phyloP scores from a whole-genome alignment of 1,140 invertebrate genomes.

The Nymphalis io region DNA sequence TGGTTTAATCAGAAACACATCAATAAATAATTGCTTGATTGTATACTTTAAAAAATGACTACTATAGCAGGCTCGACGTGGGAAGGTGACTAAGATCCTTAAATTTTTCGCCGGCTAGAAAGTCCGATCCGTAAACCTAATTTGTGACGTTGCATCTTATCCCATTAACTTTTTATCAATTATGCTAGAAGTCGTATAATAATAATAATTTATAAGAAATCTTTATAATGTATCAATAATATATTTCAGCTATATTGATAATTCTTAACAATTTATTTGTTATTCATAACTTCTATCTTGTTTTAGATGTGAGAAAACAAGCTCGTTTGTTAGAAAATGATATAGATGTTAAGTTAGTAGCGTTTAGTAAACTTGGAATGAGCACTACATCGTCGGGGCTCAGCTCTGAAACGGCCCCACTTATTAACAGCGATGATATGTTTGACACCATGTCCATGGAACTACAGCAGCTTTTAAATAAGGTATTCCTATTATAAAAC shows the following conservation, averaged over 20 bases:
- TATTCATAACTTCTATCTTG: constrained; percentile 9
- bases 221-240: no score
- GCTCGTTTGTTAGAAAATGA: constrained; percentile 97
- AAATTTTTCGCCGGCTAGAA: constrained; percentile 27
- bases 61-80: constrained; percentile 58
- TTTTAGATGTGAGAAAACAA: constrained; percentile 94
- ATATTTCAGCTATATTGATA: no score
- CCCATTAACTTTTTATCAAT: no score
- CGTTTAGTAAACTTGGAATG: constrained; percentile 96
- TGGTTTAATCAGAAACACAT: not conserved
- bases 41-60: constrained; percentile 41
- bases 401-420: constrained; percentile 87
- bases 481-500: constrained; percentile 74
- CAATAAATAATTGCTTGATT: constrained; percentile 4
- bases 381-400: constrained; percentile 80
- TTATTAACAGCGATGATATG: constrained; percentile 93
- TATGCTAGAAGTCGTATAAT: no score
- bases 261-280: not conserved
- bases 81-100: constrained; percentile 64
- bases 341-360: constrained; percentile 96
- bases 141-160: constrained; percentile 46
- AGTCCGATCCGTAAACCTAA: constrained; percentile 20
- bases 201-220: no score
- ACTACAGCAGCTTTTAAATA: constrained; percentile 92
- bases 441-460: constrained; percentile 96